phyloP scores from a whole-genome alignment of 2,797 vertebrate genomes.

The Notolepis coatsorum region DNA sequence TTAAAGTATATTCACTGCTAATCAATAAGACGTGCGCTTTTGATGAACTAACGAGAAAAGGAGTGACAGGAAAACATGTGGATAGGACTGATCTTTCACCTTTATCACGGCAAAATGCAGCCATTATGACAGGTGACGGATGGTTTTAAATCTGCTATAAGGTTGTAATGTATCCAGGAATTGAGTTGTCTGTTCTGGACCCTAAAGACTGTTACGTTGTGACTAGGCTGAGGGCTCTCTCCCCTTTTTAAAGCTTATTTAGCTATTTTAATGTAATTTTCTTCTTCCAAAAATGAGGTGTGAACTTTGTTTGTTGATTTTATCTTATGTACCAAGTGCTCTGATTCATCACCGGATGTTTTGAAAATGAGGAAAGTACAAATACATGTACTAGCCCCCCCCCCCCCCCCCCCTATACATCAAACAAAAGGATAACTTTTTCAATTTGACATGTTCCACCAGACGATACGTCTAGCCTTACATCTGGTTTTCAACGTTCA shows the following conservation, averaged over 20 bases:
- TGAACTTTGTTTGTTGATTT: constrained; percentile 44
- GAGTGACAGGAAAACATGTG: constrained; percentile 23
- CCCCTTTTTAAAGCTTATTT: constrained; percentile 33
- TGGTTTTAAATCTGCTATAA: constrained; percentile 64
- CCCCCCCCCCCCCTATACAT: background rate
- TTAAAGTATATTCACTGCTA: constrained; percentile 24
- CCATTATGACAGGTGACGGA: constrained; percentile 39
- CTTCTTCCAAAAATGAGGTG: constrained; percentile 50
- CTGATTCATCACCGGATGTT: constrained; percentile 36
- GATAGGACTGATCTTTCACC: constrained; percentile 37
- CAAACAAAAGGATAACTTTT: constrained; percentile 1
- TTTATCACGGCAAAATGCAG: constrained; percentile 49
- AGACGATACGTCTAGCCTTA: background rate
- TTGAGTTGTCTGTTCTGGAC: constrained; percentile 16
- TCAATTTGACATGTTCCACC: constrained; percentile 18
- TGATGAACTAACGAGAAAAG: background rate
- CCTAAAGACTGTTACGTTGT: constrained; percentile 47
- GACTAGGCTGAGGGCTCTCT: constrained; percentile 48
- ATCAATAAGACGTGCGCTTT: constrained; percentile 19
- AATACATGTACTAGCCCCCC: constrained; percentile 16
- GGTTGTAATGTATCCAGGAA: constrained; percentile 43
- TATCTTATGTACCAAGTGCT: constrained; percentile 45
- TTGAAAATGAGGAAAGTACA: constrained; percentile 6
- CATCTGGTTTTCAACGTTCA: constrained; percentile 11
- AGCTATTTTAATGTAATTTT: constrained; percentile 36